Conservation (phyloP, 2,888 invertebrate species). For the Falcaria lacertinaria region DNA sequence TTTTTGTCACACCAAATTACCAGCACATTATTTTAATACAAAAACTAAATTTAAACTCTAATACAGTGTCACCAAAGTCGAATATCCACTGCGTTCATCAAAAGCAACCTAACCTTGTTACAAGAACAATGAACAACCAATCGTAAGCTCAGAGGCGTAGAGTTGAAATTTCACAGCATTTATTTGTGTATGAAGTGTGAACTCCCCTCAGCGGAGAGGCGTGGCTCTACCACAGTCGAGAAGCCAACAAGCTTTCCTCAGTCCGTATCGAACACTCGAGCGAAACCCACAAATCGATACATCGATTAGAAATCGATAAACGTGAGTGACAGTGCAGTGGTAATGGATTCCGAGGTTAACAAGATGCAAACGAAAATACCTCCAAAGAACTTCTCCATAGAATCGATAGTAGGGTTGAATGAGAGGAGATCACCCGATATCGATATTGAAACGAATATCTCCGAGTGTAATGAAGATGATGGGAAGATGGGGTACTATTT, state of each 20-base stretch:
- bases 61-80: background rate
- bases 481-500: slow-evolving; percentile 68
- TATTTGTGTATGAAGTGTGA: slow-evolving; percentile 14
- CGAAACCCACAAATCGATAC: slow-evolving; percentile 37
- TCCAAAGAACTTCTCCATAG: slow-evolving; percentile 82
- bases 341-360: slow-evolving; percentile 68
- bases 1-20: background rate
- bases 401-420: slow-evolving; percentile 77
- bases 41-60: background rate
- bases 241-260: slow-evolving; percentile 33
- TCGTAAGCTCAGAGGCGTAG: background rate
- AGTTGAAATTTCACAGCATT: slow-evolving; percentile 7
- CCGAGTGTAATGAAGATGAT: slow-evolving; percentile 45
- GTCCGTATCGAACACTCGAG: slow-evolving; percentile 43
- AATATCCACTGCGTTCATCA: background rate
- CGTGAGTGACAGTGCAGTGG: slow-evolving; percentile 21
- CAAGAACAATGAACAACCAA: slow-evolving; percentile 4
- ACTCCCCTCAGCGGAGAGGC: slow-evolving; percentile 47
- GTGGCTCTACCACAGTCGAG: slow-evolving; percentile 33
- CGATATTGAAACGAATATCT: slow-evolving; percentile 67
- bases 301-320: slow-evolving; percentile 16
- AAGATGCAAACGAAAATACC: slow-evolving; percentile 70
- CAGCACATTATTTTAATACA: background rate
- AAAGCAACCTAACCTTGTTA: background rate
- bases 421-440: slow-evolving; percentile 65